Percentiles rank a stretch among this genome's conserved stretches.
These are phyloP conservation scores for Microctenopoma stevenorrisi DNA, from an alignment of 2,797 vertebrate genomes.

Conservation along the genomic window DNA sequence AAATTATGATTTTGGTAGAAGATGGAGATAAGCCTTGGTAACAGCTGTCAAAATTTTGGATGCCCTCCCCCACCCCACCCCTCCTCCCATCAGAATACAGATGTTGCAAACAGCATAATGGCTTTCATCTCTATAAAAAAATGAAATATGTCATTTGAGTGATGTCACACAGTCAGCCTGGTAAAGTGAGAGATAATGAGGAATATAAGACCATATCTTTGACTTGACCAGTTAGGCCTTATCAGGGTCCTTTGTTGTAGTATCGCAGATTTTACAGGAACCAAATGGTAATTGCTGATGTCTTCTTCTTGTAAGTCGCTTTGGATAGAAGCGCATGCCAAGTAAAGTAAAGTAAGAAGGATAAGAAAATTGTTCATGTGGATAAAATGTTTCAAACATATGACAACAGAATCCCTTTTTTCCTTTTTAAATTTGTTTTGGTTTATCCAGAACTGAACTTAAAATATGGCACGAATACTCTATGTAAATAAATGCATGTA, in stretches of 20 bases:
- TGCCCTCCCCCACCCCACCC: neutral
- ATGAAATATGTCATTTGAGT: neutral
- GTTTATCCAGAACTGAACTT: too few relatives aligned
- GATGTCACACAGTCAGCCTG: neutral
- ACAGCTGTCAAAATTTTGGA: slow-evolving; percentile 12
- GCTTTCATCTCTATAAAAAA: neutral
- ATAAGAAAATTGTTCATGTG: neutral
- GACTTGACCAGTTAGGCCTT: too few relatives aligned
- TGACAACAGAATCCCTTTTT: neutral
- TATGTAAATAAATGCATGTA: neutral
- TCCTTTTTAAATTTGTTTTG: too few relatives aligned
- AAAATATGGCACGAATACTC: too few relatives aligned
- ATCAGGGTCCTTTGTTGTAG: too few relatives aligned
- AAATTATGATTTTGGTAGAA: slow-evolving; percentile 38
- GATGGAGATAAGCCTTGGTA: slow-evolving; percentile 13
- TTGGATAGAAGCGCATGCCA: too few relatives aligned
- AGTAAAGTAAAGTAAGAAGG: too few relatives aligned
- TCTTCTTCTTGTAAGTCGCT: too few relatives aligned
- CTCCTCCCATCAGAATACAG: neutral
- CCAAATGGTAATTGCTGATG: too few relatives aligned
- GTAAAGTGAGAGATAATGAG: neutral
- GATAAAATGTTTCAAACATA: neutral
- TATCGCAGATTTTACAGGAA: too few relatives aligned
- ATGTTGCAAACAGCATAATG: slow-evolving; percentile 1
- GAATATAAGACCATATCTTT: neutral